Evolutionary conservation across 2,888 invertebrate genomes (phyloP).

Genomic region (Ormyrus labotus): DNA sequence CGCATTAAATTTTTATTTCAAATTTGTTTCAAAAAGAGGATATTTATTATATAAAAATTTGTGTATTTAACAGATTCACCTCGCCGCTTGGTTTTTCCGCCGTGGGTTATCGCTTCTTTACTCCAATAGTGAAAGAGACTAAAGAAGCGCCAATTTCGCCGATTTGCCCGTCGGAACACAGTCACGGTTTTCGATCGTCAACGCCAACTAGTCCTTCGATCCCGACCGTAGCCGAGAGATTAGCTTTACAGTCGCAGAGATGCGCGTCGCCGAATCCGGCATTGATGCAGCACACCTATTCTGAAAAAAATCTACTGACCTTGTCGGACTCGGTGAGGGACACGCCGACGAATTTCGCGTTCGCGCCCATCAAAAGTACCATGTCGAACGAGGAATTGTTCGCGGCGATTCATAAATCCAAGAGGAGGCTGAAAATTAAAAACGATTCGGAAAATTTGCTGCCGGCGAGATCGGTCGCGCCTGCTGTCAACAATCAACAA

Average conservation of each 20-base stretch:
- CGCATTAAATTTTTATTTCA: too few species aligned
- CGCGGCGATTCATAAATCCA: slow-evolving; percentile 86
- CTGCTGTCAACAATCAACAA: slow-evolving; percentile 68
- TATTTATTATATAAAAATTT: too few species aligned
- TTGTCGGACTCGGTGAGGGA: slow-evolving; percentile 63
- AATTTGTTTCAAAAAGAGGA: too few species aligned
- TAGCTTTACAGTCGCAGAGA: slow-evolving; percentile 62
- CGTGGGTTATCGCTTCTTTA: slow-evolving; percentile 72
- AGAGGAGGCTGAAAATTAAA: slow-evolving; percentile 84
- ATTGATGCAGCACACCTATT: slow-evolving; percentile 51
- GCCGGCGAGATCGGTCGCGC: slow-evolving; percentile 73
- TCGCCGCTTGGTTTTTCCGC: slow-evolving; percentile 69
- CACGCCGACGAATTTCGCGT: slow-evolving; percentile 66
- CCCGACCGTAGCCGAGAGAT: slow-evolving; percentile 68
- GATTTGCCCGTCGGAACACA: slow-evolving; percentile 63
- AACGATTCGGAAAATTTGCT: slow-evolving; percentile 76
- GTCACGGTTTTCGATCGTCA: slow-evolving; percentile 66
- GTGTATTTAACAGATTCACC: slow-evolving; percentile 63
- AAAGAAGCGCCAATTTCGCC: slow-evolving; percentile 67
- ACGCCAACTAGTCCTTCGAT: slow-evolving; percentile 65
- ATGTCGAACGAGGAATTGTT: slow-evolving; percentile 89
- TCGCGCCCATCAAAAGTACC: slow-evolving; percentile 84
- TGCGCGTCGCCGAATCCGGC: slow-evolving; percentile 56
- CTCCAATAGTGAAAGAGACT: slow-evolving; percentile 65
- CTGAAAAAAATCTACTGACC: slow-evolving; percentile 53